Evolutionary conservation across 2,888 invertebrate genomes (phyloP).

Genomic region (Limnephilus marmoratus): DNA sequence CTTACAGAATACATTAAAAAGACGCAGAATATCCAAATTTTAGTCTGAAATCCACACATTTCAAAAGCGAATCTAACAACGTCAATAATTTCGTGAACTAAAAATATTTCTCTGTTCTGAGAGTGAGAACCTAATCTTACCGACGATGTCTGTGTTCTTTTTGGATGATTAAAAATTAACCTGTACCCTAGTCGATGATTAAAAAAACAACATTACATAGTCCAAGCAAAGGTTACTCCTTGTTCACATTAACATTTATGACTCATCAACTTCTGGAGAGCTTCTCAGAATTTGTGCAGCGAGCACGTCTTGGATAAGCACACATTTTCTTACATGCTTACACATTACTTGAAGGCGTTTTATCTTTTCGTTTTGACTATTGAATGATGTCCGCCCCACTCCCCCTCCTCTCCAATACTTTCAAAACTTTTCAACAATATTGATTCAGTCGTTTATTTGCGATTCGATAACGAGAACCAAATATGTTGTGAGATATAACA

Average conservation of each 20-base stretch:
- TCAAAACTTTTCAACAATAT: background rate
- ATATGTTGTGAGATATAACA: background rate
- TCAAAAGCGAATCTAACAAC: background rate
- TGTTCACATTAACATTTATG: background rate
- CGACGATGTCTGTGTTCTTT: background rate
- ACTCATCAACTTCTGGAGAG: background rate
- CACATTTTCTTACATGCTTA: background rate
- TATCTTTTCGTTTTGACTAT: background rate
- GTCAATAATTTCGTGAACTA: background rate
- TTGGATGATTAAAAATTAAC: background rate
- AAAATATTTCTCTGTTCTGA: background rate
- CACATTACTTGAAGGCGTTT: background rate
- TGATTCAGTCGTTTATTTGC: background rate
- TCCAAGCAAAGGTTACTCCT: background rate
- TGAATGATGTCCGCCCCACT: background rate
- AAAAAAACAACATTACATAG: background rate
- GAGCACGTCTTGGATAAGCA: background rate
- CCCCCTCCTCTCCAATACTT: background rate
- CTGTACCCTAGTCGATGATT: background rate
- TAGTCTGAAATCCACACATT: background rate
- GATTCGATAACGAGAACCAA: background rate
- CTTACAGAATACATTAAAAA: no score
- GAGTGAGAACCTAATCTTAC: background rate
- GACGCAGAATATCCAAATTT: no score
- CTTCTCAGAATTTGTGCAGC: background rate